Conservation (phyloP, 2,888 invertebrate species). For the Tipula lateralis region DNA sequence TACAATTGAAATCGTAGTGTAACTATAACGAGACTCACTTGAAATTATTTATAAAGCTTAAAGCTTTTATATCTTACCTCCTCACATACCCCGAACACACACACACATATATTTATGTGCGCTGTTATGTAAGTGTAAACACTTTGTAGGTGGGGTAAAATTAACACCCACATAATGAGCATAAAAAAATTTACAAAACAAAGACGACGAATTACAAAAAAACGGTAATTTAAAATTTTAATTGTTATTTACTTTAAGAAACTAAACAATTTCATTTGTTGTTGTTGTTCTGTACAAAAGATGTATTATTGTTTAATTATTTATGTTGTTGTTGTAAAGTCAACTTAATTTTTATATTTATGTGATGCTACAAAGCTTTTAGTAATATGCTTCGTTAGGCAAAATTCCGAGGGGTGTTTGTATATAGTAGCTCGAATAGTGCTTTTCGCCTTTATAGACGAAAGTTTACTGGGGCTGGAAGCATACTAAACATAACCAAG, state of each 20-base stretch:
- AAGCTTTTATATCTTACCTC: too few relatives aligned
- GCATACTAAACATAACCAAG: too few relatives aligned
- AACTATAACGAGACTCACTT: neutral
- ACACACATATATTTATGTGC: neutral
- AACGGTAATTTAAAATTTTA: neutral
- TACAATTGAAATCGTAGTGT: neutral
- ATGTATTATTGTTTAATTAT: too few relatives aligned
- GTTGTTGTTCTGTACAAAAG: neutral
- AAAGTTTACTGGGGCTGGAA: too few relatives aligned
- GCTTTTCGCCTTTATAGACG: too few relatives aligned
- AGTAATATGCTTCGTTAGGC: neutral
- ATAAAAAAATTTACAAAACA: neutral
- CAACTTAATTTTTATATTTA: neutral
- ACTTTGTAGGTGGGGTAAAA: neutral
- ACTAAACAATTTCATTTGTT: neutral
- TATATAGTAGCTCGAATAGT: too few relatives aligned
- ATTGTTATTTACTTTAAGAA: slow-evolving; percentile 3
- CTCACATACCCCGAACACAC: neutral
- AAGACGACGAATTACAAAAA: neutral
- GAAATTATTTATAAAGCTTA: too few relatives aligned
- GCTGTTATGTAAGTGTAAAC: neutral
- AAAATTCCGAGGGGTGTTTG: too few relatives aligned
- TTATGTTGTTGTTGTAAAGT: neutral
- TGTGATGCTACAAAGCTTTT: neutral
- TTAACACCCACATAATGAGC: neutral